Evolutionary conservation across 2,888 invertebrate species (phyloP).

Genomic region (Microctonus aethiopoides): DNA sequence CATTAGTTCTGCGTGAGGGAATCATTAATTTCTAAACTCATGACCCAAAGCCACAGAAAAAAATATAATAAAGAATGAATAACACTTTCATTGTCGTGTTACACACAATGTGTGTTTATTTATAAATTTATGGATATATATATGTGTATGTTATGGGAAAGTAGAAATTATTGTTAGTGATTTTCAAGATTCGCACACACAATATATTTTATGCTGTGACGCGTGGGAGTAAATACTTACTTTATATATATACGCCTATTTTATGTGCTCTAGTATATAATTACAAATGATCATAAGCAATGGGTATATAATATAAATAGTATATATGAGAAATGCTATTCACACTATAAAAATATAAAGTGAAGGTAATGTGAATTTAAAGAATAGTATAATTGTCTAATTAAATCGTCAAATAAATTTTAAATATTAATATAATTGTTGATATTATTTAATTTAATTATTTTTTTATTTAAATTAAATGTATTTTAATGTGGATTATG

Average conservation of each 20-base stretch:
- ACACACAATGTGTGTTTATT: background rate
- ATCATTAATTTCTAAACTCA: conserved; percentile 32
- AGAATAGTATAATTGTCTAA: background rate
- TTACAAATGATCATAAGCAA: background rate
- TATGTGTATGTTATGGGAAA: no score
- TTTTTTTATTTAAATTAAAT: background rate
- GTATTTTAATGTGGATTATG: background rate
- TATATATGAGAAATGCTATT: no score
- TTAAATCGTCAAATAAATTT: background rate
- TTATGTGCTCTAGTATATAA: conserved; percentile 24
- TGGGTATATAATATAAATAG: background rate
- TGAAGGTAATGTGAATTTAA: conserved; percentile 8
- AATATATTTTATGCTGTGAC: background rate
- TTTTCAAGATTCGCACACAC: conserved; percentile 6
- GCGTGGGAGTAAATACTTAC: conserved; percentile 19
- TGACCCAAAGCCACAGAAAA: conserved; percentile 33
- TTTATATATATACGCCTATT: conserved; percentile 1
- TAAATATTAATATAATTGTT: background rate
- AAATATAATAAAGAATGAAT: background rate
- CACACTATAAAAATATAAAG: no score
- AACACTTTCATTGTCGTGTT: conserved; percentile 33
- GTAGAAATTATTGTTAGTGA: conserved; percentile 7
- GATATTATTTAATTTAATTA: background rate
- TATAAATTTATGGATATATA: background rate
- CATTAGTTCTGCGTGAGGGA: conserved; percentile 28